Conservation (phyloP, 2,888 invertebrate genomes). For the Hofmannophila pseudospretella region DNA sequence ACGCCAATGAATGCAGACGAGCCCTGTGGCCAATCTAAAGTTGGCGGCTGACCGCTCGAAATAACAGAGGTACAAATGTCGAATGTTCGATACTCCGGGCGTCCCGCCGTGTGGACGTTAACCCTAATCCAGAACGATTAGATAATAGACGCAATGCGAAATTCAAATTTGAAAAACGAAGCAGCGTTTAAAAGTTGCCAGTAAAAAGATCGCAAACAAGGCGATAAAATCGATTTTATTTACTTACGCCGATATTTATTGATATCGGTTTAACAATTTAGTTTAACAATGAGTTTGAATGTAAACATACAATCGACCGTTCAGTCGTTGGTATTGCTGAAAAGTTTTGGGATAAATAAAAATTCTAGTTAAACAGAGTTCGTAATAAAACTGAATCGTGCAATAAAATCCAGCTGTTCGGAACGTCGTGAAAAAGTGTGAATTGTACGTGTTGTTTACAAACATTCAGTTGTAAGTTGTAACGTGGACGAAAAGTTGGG, state of each 20-base stretch:
- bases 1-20: conserved; percentile 60
- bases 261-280: no score
- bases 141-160: no score
- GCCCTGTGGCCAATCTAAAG: conserved; percentile 62
- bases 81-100: conserved; percentile 50
- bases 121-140: conserved; percentile 10
- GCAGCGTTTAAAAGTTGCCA: no score
- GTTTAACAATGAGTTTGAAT: no score
- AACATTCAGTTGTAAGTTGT: conserved; percentile 40
- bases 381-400: conserved; percentile 52
- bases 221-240: no score
- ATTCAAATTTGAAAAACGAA: no score
- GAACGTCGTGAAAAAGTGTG: conserved; percentile 46
- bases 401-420: conserved; percentile 58
- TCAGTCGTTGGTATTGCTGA: no score
- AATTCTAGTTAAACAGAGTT: conserved; percentile 20
- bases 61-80: conserved; percentile 64
- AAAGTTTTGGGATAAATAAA: no score
- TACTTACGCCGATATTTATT: no score
- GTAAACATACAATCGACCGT: no score
- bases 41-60: conserved; percentile 62
- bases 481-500: conserved; percentile 25
- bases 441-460: conserved; percentile 57
- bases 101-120: conserved; percentile 20
- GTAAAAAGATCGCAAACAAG: no score